A percentile compares a stretch with the other conserved stretches of the same genome.
These are phyloP conservation scores for Notothenia coriiceps DNA, from an alignment of 2,113 vertebrate species.

Conservation along the genomic window DNA sequence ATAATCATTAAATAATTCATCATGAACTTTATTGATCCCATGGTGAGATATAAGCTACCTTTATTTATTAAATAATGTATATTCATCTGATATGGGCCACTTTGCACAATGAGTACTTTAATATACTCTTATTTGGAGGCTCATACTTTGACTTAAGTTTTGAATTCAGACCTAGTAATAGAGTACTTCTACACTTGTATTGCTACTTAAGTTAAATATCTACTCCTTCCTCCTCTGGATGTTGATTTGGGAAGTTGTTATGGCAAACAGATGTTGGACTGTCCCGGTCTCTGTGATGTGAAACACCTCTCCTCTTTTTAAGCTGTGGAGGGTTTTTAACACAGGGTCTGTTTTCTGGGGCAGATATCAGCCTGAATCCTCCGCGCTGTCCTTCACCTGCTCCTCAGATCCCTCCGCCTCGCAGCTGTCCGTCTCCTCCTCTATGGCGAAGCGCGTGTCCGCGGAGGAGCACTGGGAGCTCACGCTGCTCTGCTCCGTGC, in stretches of 20 bases:
- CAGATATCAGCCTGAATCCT: constrained; percentile 84
- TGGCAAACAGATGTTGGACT: background rate
- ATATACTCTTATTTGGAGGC: too few species aligned
- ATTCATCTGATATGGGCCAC: too few species aligned
- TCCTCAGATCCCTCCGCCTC: constrained; percentile 83
- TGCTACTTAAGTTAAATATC: too few species aligned
- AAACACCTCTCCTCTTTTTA: background rate
- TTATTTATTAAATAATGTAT: too few species aligned
- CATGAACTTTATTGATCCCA: too few species aligned
- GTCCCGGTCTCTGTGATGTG: background rate
- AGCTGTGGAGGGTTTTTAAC: background rate
- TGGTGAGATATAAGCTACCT: too few species aligned
- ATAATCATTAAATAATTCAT: too few species aligned
- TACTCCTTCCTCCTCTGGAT: too few species aligned
- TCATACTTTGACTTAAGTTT: too few species aligned
- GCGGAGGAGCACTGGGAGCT: constrained; percentile 93
- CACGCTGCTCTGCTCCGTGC: constrained; percentile 93
- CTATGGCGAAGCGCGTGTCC: constrained; percentile 90
- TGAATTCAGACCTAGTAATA: too few species aligned
- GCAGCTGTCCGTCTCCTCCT: constrained; percentile 90
- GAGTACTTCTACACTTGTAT: background rate
- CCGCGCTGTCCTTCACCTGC: constrained; percentile 77
- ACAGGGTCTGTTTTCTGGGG: constrained; percentile 29
- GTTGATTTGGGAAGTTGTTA: background rate
- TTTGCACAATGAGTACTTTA: too few species aligned